phyloP scores from a whole-genome alignment of 2,797 vertebrate species.

The Echiichthys vipera region DNA sequence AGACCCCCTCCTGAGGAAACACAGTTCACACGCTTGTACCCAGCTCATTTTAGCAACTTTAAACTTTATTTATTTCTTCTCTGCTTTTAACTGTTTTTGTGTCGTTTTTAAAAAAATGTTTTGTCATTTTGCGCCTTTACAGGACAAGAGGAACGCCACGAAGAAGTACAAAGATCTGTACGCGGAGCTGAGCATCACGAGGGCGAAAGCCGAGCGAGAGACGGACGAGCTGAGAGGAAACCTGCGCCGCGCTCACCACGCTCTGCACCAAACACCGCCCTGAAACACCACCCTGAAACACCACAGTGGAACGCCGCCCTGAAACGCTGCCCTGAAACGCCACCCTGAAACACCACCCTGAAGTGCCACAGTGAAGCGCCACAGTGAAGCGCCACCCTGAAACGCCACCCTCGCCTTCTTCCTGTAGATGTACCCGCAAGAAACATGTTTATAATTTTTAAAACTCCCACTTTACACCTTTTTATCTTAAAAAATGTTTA shows the following conservation, averaged over 20 bases:
- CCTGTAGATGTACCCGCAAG: not conserved
- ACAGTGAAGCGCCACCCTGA: constrained; percentile 41
- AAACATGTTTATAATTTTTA: not conserved
- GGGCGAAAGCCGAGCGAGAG: constrained; percentile 67
- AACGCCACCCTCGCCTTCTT: not conserved
- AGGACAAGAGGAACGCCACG: constrained; percentile 76
- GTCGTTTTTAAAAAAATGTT: too few species aligned
- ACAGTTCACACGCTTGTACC: too few species aligned
- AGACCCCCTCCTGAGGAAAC: too few species aligned
- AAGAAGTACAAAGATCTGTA: constrained; percentile 75
- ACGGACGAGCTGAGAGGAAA: constrained; percentile 77
- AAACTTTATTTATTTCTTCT: too few species aligned
- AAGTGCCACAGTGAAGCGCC: too few species aligned
- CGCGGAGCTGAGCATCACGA: constrained; percentile 71
- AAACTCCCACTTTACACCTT: too few species aligned
- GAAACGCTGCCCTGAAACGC: constrained; percentile 38
- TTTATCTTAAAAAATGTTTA: not conserved
- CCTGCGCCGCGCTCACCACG: constrained; percentile 74
- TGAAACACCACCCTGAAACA: constrained; percentile 43
- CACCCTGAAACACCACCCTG: constrained; percentile 34
- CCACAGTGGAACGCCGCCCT: too few species aligned
- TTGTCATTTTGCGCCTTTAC: too few species aligned
- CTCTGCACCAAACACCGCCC: constrained; percentile 58
- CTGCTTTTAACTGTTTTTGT: too few species aligned
- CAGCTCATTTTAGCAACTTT: too few species aligned